Percentiles rank a stretch among this genome's conserved stretches.
Evolutionary conservation across 2,888 invertebrate species (phyloP).

Genomic region (Eilema depressum): DNA sequence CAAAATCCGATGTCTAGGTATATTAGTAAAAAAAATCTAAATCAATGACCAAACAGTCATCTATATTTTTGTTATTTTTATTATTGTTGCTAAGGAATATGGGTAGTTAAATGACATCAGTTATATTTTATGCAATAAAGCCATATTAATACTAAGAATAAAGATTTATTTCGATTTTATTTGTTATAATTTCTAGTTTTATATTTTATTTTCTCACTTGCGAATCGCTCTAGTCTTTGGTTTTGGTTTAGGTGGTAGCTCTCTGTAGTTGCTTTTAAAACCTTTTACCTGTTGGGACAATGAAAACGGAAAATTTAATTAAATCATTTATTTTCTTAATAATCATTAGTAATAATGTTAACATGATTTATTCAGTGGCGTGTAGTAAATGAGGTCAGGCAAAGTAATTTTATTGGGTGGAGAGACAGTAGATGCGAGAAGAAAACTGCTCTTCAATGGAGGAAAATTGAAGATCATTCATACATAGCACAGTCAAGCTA

Average conservation of each 20-base stretch:
- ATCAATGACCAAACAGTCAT: slow-evolving; percentile 24
- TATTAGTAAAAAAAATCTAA: not conserved
- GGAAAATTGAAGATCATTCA: too few relatives aligned
- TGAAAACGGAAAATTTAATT: not conserved
- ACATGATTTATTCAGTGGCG: not conserved
- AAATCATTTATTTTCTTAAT: not conserved
- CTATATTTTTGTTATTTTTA: slow-evolving; percentile 43
- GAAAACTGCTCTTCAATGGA: too few relatives aligned
- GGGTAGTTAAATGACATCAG: slow-evolving; percentile 48
- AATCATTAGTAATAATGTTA: not conserved
- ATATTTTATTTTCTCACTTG: slow-evolving; percentile 29
- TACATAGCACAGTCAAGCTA: too few relatives aligned
- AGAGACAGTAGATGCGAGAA: too few relatives aligned
- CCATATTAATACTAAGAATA: slow-evolving; percentile 54
- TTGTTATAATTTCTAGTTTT: slow-evolving; percentile 40
- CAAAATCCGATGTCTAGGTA: not conserved
- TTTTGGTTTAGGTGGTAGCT: slow-evolving; percentile 34
- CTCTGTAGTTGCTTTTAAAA: slow-evolving; percentile 31
- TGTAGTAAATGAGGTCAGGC: too few relatives aligned
- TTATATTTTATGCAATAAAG: slow-evolving; percentile 53
- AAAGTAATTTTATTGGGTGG: not conserved
- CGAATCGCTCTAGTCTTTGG: slow-evolving; percentile 27
- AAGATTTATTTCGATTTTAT: slow-evolving; percentile 22
- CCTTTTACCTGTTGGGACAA: slow-evolving; percentile 42
- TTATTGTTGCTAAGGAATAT: slow-evolving; percentile 46